Evolutionary conservation across 2,797 vertebrate species (phyloP).

Genomic region (Triplophysa bombifrons): DNA sequence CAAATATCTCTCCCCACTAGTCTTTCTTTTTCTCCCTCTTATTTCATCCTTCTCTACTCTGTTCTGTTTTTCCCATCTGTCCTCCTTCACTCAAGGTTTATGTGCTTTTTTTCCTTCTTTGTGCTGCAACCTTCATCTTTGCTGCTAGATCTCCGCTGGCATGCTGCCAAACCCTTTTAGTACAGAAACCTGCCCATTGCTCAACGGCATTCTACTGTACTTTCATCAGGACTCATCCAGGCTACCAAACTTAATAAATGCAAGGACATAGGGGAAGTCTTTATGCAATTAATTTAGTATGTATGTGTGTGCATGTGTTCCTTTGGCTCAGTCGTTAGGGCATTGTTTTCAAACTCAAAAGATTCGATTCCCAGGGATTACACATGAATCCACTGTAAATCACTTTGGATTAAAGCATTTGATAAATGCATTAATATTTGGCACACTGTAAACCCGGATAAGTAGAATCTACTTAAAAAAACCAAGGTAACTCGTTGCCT

Average conservation of each 20-base stretch:
- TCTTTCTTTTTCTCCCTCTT: slow-evolving; percentile 14
- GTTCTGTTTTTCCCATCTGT: neutral
- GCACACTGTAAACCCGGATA: too few relatives aligned
- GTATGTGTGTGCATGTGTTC: neutral
- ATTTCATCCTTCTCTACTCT: slow-evolving; percentile 16
- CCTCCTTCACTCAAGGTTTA: slow-evolving; percentile 28
- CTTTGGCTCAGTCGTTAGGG: too few relatives aligned
- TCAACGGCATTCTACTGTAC: slow-evolving; percentile 37
- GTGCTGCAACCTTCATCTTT: slow-evolving; percentile 39
- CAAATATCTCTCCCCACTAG: neutral
- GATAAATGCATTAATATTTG: too few relatives aligned
- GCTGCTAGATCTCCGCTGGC: slow-evolving; percentile 42
- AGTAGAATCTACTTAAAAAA: too few relatives aligned
- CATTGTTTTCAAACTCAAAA: too few relatives aligned
- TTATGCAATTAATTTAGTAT: neutral
- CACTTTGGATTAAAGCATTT: too few relatives aligned
- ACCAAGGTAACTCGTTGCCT: too few relatives aligned
- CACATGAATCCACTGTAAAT: too few relatives aligned
- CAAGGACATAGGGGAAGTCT: too few relatives aligned
- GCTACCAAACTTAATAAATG: neutral
- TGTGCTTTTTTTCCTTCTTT: slow-evolving; percentile 22
- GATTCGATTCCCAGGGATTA: too few relatives aligned
- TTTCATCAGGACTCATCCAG: slow-evolving; percentile 25
- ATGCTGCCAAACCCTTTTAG: slow-evolving; percentile 53
- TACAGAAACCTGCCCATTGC: slow-evolving; percentile 45